These are phyloP conservation scores for Colletes latitarsis DNA, from an alignment of 1,140 invertebrate genomes.

Conservation along the genomic window DNA sequence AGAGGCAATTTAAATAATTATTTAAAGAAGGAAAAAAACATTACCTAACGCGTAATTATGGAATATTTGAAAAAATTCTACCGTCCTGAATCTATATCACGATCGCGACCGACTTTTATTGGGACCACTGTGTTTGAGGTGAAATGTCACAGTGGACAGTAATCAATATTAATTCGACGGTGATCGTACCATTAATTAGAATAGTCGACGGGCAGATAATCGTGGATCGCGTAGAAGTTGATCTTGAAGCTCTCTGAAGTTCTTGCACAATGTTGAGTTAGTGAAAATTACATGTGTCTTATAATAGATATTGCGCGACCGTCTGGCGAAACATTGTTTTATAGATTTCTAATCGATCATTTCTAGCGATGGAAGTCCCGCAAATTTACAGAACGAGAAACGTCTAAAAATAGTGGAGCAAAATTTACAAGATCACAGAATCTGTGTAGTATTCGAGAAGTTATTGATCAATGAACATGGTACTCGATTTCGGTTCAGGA, in stretches of 20 bases:
- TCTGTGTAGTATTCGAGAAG: not conserved
- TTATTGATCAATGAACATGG: not conserved
- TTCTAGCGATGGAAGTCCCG: not conserved
- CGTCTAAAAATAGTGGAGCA: not conserved
- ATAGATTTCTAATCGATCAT: not conserved
- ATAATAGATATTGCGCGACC: not conserved
- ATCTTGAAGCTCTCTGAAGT: not conserved
- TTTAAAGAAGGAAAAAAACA: too few relatives aligned
- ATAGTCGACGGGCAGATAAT: slow-evolving; percentile 20
- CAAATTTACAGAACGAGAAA: not conserved
- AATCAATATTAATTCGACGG: slow-evolving; percentile 23
- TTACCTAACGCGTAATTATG: too few relatives aligned
- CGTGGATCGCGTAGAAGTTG: not conserved
- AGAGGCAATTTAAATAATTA: too few relatives aligned
- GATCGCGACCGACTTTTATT: not conserved
- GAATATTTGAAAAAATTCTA: not conserved
- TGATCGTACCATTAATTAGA: slow-evolving; percentile 18
- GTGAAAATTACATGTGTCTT: slow-evolving; percentile 3
- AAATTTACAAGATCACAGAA: not conserved
- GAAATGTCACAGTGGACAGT: not conserved
- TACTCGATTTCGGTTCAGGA: not conserved
- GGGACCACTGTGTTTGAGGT: not conserved
- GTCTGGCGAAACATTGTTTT: not conserved
- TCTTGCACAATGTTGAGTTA: slow-evolving; percentile 20
- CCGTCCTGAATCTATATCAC: not conserved